These are phyloP conservation scores for Tridacna crocea DNA, from an alignment of 2,888 invertebrate species.

Conservation along the genomic window DNA sequence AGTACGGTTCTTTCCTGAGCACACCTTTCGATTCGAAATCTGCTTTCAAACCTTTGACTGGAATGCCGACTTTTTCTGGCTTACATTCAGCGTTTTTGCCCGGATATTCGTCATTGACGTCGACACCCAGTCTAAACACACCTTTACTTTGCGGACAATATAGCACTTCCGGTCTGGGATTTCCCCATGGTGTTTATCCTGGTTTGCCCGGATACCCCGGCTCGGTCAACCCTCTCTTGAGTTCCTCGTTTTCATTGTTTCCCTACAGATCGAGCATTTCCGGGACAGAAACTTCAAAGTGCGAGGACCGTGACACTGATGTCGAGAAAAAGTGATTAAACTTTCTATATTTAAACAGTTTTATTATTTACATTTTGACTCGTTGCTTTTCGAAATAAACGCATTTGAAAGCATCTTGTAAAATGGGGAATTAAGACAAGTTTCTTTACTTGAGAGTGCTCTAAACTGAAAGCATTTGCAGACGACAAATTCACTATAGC, in stretches of 20 bases:
- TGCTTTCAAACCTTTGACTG: conserved; percentile 83
- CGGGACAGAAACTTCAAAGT: not conserved
- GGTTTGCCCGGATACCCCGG: conserved; percentile 55
- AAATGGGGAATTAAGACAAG: too few species aligned
- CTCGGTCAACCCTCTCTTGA: conserved; percentile 66
- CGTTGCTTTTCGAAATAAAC: too few species aligned
- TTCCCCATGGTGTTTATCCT: conserved; percentile 54
- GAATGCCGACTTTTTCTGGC: conserved; percentile 59
- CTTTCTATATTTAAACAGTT: not conserved
- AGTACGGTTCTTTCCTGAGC: conserved; percentile 52
- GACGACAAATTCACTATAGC: too few species aligned
- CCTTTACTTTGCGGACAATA: conserved; percentile 60
- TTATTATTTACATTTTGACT: not conserved
- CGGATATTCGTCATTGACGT: conserved; percentile 49
- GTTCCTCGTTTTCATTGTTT: conserved; percentile 71
- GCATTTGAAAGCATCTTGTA: too few species aligned
- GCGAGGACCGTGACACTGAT: conserved; percentile 27
- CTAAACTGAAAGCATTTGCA: too few species aligned
- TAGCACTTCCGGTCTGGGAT: conserved; percentile 40
- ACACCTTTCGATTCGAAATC: conserved; percentile 77
- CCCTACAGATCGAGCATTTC: conserved; percentile 64
- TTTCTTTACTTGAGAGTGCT: too few species aligned
- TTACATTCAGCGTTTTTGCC: conserved; percentile 81
- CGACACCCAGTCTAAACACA: conserved; percentile 58
- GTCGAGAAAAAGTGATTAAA: conserved; percentile 35